Evolutionary conservation across 1,140 invertebrate species (phyloP).

Genomic region (Linepithema humile): DNA sequence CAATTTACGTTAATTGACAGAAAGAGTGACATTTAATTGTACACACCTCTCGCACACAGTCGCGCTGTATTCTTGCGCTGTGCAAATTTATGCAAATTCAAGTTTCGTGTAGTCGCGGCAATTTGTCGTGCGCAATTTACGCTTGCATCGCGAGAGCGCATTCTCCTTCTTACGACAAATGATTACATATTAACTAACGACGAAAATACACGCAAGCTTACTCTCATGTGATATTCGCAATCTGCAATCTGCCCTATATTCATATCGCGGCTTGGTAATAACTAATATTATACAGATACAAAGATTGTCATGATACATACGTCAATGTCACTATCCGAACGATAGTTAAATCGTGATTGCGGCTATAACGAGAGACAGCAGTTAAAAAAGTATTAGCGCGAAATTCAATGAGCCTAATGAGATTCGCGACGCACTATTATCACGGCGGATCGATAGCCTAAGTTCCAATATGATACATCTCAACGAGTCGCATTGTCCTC

Average conservation of each 20-base stretch:
- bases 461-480: conserved; percentile 53
- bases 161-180: conserved; percentile 21
- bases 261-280: background rate
- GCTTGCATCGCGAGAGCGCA: background rate
- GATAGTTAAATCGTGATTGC: background rate
- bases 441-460: conserved; percentile 49
- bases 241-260: conserved; percentile 12
- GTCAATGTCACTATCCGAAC: conserved; percentile 25
- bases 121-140: conserved; percentile 28
- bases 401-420: background rate
- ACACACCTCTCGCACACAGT: background rate
- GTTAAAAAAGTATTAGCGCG: conserved; percentile 32
- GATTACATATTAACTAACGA: conserved; percentile 47
- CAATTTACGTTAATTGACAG: conserved; percentile 58
- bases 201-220: conserved; percentile 33
- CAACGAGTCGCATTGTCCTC: conserved; percentile 44
- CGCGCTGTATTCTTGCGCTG: background rate
- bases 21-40: conserved; percentile 36
- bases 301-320: conserved; percentile 22
- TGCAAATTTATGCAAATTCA: conserved; percentile 15
- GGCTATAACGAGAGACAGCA: background rate
- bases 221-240: conserved; percentile 15
- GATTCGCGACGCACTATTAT: background rate
- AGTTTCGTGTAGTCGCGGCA: conserved; percentile 2
- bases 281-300: background rate